Evolutionary conservation across 2,888 invertebrate genomes (phyloP), one percentile per base, ranked within the genome.

Genomic region (Eudemis profundana): DNA sequence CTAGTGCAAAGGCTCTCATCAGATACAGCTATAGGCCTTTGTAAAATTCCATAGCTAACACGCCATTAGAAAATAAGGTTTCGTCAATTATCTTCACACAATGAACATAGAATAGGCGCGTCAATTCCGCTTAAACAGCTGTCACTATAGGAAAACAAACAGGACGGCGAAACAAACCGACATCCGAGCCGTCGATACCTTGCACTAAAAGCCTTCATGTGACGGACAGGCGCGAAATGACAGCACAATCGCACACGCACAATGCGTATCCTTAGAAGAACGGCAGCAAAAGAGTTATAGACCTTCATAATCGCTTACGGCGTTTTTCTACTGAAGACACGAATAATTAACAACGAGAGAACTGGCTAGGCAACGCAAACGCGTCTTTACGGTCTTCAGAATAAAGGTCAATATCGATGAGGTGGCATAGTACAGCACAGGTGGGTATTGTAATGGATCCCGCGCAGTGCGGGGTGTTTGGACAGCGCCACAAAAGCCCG

Each of bases 401-500:
- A 42, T 44, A 57, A 33, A 42, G 17, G 27, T 56, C 38, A n/a
- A n/a, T n/a, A n/a, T n/a, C 29, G 12, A 14, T 23, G 40, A 47
- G 49, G 21, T 29, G 8, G 47, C 7, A 40, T 61, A 19, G 42
- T 46, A 56, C 56, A 15, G 15, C 59, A 46, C 65, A 59, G 59
- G 57, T 64, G 57, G 10, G 71, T 59, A 62, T 62, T 73, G 82
- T 77, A 78, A 81, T 80, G 80, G 81, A 79, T 78, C 78, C 78
- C n/a, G n/a, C n/a, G n/a, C n/a, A n/a, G n/a, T n/a, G 82, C 72
- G 70, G 69, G 70, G 61, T 85, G 83, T 86, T 86, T 84, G 85
- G 87, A 86, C 87, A 84, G 78, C 74, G 66, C 69, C 77, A 87
- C 85, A 88, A 88, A 78, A 78, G 71, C 74, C 81, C 85, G 88